Conservation (phyloP, 2,888 invertebrate genomes). For the Pyrochroa serraticornis region DNA sequence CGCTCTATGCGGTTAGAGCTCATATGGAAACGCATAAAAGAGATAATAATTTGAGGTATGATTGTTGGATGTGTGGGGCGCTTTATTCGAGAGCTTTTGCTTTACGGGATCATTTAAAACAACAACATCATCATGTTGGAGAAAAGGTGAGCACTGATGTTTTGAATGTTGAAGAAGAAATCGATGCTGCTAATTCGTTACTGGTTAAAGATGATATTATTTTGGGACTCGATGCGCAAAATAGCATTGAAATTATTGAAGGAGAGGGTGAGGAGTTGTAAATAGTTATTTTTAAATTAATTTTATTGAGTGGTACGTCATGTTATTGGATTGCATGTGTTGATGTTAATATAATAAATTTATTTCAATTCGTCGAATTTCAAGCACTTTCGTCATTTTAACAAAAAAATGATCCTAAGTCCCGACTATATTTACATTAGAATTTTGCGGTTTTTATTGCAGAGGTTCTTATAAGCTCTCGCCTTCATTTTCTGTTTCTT, state of each 20-base stretch:
- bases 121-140: conserved; percentile 60
- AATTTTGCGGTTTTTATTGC: too few relatives aligned
- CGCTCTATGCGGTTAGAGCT: conserved; percentile 75
- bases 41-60: conserved; percentile 72
- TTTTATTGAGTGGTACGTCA: background rate
- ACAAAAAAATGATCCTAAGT: too few relatives aligned
- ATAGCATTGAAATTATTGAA: conserved; percentile 23
- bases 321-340: too few relatives aligned
- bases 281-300: background rate
- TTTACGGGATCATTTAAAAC: conserved; percentile 73
- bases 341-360: too few relatives aligned
- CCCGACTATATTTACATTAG: too few relatives aligned
- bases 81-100: conserved; percentile 78
- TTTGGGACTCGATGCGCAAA: conserved; percentile 26
- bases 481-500: too few relatives aligned
- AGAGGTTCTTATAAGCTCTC: too few relatives aligned
- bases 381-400: too few relatives aligned
- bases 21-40: conserved; percentile 78
- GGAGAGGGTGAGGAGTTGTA: conserved; percentile 5
- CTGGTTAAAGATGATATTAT: conserved; percentile 45
- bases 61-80: conserved; percentile 75
- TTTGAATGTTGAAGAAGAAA: conserved; percentile 39
- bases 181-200: conserved; percentile 45
- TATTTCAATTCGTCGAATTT: too few relatives aligned
- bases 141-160: conserved; percentile 9